Evolutionary conservation across 2,888 invertebrate species (phyloP).

Genomic region (Callosobruchus maculatus): DNA sequence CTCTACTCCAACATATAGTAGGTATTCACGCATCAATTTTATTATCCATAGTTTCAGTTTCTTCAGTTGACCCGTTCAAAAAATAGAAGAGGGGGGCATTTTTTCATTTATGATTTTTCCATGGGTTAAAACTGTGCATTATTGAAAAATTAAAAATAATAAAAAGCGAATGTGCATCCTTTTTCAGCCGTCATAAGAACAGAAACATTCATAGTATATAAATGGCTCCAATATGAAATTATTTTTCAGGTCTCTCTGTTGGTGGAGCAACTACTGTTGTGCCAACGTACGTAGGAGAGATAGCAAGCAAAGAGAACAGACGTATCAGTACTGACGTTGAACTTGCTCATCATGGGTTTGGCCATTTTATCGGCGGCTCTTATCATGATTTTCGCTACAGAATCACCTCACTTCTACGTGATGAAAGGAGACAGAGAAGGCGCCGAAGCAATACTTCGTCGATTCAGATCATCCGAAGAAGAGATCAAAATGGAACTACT

Average conservation of each 20-base stretch:
- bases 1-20: too few relatives aligned
- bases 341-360: constrained; percentile 55
- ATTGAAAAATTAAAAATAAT: too few relatives aligned
- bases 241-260: constrained; percentile 4
- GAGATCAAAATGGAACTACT: not conserved
- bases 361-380: constrained; percentile 48
- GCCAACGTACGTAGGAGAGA: constrained; percentile 85
- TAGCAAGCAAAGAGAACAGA: constrained; percentile 73
- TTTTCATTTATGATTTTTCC: too few relatives aligned
- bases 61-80: too few relatives aligned
- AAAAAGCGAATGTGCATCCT: too few relatives aligned
- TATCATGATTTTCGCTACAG: constrained; percentile 74
- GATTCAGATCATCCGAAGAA: not conserved
- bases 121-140: too few relatives aligned
- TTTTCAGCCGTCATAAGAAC: too few relatives aligned
- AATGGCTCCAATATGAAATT: too few relatives aligned
- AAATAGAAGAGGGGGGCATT: too few relatives aligned
- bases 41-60: too few relatives aligned
- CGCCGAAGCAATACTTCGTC: not conserved
- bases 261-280: constrained; percentile 66
- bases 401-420: constrained; percentile 72
- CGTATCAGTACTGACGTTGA: constrained; percentile 62
- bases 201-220: too few relatives aligned
- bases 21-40: too few relatives aligned
- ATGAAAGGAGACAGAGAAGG: constrained; percentile 22